Percentiles rank a stretch among this genome's conserved stretches.
phyloP scores from a whole-genome alignment of 2,888 invertebrate genomes.

The Mythimna lalbum region DNA sequence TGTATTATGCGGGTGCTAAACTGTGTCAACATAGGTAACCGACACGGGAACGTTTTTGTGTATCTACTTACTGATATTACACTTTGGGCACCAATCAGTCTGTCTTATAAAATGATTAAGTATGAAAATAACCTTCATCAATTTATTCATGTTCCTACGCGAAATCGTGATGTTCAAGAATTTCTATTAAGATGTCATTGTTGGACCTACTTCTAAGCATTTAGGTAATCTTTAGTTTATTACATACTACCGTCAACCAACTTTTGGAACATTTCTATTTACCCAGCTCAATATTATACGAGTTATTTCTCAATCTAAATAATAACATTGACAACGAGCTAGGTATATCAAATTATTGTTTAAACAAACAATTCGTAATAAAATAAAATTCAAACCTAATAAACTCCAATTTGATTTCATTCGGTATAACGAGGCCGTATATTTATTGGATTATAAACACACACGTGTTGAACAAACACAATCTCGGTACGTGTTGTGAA shows the following conservation, averaged over 20 bases:
- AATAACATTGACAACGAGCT: not conserved
- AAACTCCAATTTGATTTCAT: slow-evolving; percentile 25
- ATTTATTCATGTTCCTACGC: not conserved
- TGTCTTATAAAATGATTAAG: not conserved
- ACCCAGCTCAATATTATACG: not conserved
- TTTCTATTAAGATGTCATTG: not conserved
- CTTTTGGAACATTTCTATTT: slow-evolving; percentile 2
- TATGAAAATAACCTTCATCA: not conserved
- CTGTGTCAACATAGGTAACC: not conserved
- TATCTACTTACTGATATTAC: not conserved
- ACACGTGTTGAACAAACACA: slow-evolving; percentile 19
- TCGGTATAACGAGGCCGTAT: slow-evolving; percentile 23
- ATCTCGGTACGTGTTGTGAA: slow-evolving; percentile 10
- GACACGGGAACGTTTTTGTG: not conserved
- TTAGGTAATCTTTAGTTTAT: not conserved
- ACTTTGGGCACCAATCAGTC: not conserved
- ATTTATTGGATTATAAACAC: slow-evolving; percentile 33
- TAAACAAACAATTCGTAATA: slow-evolving; percentile 10
- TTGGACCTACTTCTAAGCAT: not conserved
- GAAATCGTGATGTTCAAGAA: not conserved
- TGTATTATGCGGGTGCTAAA: not conserved
- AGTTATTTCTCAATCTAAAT: slow-evolving; percentile 8
- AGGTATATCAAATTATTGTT: not conserved
- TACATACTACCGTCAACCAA: not conserved
- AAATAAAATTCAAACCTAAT: slow-evolving; percentile 21